These are phyloP conservation scores for Andrena minutula DNA, from an alignment of 2,888 invertebrate genomes.

Conservation along the genomic window DNA sequence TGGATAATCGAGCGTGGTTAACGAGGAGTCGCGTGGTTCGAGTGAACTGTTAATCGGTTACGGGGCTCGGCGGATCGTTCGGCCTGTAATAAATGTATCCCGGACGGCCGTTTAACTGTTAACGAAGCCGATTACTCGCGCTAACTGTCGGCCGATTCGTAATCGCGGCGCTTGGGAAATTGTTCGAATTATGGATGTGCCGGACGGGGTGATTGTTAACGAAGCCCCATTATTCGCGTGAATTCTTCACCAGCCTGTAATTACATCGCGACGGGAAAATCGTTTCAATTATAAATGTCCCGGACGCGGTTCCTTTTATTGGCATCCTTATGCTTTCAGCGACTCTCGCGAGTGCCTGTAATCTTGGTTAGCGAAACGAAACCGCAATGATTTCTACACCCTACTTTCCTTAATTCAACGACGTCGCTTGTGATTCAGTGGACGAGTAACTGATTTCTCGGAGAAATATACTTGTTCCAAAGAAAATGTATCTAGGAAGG, in stretches of 20 bases:
- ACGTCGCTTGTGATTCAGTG: neutral
- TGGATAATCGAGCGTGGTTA: conserved; percentile 1
- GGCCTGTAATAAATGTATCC: neutral
- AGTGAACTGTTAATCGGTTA: conserved; percentile 4
- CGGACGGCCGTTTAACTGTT: conserved; percentile 20
- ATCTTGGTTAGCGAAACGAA: conserved; percentile 6
- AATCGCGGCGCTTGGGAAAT: conserved; percentile 10
- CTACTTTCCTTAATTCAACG: neutral
- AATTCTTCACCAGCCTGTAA: conserved; percentile 6
- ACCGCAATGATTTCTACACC: conserved; percentile 8
- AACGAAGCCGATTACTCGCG: conserved; percentile 5
- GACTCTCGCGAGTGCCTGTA: neutral
- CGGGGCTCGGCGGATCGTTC: neutral
- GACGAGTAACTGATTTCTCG: neutral
- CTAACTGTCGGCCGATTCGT: conserved; percentile 11
- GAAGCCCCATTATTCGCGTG: conserved; percentile 20
- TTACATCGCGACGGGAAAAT: neutral
- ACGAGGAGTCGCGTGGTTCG: neutral
- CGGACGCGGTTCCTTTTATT: neutral
- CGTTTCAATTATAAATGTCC: conserved; percentile 1
- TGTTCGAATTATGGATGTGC: conserved; percentile 23
- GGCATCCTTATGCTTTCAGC: neutral
- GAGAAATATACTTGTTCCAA: neutral
- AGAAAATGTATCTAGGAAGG: no score
- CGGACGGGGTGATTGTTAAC: conserved; percentile 25